phyloP scores from a whole-genome alignment of 2,113 vertebrate species.

The Tautogolabrus adspersus region DNA sequence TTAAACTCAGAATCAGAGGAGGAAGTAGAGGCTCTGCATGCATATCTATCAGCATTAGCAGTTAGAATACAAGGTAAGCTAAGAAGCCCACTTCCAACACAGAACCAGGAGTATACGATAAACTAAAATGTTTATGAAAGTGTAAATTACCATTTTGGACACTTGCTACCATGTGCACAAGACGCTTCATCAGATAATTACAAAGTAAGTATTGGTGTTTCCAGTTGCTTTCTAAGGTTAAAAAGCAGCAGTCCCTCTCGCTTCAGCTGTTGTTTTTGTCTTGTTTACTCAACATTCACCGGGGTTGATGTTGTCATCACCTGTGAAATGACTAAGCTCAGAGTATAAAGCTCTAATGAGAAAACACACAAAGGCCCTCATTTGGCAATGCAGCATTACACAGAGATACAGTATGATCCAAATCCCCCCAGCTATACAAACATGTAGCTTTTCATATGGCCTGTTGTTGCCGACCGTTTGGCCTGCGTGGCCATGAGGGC shows the following conservation, averaged over 20 bases:
- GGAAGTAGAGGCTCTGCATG: too few species aligned
- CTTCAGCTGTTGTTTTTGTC: slow-evolving; percentile 79
- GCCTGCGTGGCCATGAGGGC: slow-evolving; percentile 79
- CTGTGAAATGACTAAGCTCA: slow-evolving; percentile 86
- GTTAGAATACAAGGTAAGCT: too few species aligned
- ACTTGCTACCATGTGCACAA: too few species aligned
- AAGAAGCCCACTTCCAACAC: too few species aligned
- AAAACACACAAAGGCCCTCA: slow-evolving; percentile 76
- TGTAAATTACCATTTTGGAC: too few species aligned
- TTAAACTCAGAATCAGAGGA: too few species aligned
- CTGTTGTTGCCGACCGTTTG: slow-evolving; percentile 82
- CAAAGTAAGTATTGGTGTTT: too few species aligned
- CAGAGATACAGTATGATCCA: slow-evolving; percentile 64
- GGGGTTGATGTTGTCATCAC: slow-evolving; percentile 86
- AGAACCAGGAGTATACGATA: too few species aligned
- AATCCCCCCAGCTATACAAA: slow-evolving; percentile 85
- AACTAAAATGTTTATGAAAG: too few species aligned
- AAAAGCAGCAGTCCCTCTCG: slow-evolving; percentile 31
- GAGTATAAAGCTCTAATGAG: slow-evolving; percentile 82
- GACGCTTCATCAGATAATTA: too few species aligned
- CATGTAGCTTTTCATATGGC: slow-evolving; percentile 77
- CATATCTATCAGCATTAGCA: too few species aligned
- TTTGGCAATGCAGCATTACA: slow-evolving; percentile 55
- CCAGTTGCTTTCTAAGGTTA: slow-evolving; percentile 43
- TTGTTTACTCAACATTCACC: slow-evolving; percentile 80